Evolutionary conservation across 2,888 invertebrate species (phyloP).

Genomic region (Leptinotarsa juncta): DNA sequence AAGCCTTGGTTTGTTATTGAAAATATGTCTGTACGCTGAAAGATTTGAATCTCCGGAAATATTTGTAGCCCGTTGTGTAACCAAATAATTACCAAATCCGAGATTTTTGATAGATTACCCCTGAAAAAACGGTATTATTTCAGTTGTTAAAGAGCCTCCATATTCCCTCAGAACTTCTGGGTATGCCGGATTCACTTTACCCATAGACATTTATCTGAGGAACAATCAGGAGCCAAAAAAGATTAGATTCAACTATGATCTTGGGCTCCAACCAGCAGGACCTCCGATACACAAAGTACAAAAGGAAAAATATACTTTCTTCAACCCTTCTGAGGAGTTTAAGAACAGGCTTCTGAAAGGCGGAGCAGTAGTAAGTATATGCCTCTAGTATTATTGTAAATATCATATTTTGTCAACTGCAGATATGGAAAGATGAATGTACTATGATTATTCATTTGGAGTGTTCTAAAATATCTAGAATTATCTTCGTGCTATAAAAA

Average conservation of each 20-base stretch:
- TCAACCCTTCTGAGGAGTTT: slow-evolving; percentile 90
- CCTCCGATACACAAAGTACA: slow-evolving; percentile 78
- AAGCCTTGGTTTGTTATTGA: too few relatives aligned
- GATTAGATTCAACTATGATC: slow-evolving; percentile 85
- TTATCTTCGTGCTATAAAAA: too few relatives aligned
- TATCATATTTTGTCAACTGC: too few relatives aligned
- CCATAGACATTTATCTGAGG: slow-evolving; percentile 89
- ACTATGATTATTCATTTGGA: too few relatives aligned
- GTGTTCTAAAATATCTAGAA: too few relatives aligned
- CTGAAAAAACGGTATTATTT: slow-evolving; percentile 58
- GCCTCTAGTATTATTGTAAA: too few relatives aligned
- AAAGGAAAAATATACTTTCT: slow-evolving; percentile 86
- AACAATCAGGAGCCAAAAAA: slow-evolving; percentile 93
- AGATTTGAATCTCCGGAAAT: too few relatives aligned
- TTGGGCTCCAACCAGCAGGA: slow-evolving; percentile 82
- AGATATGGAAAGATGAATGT: too few relatives aligned
- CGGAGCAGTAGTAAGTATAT: slow-evolving; percentile 74
- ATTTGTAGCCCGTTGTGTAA: too few relatives aligned
- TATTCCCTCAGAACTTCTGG: slow-evolving; percentile 93
- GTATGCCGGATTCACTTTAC: slow-evolving; percentile 92
- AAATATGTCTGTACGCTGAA: too few relatives aligned
- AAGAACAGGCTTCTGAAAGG: slow-evolving; percentile 87
- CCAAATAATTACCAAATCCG: too few relatives aligned
- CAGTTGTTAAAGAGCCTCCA: slow-evolving; percentile 92
- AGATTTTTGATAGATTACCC: not conserved